phyloP scores from a whole-genome alignment of 2,113 vertebrate genomes.

The Amazona guildingii region DNA sequence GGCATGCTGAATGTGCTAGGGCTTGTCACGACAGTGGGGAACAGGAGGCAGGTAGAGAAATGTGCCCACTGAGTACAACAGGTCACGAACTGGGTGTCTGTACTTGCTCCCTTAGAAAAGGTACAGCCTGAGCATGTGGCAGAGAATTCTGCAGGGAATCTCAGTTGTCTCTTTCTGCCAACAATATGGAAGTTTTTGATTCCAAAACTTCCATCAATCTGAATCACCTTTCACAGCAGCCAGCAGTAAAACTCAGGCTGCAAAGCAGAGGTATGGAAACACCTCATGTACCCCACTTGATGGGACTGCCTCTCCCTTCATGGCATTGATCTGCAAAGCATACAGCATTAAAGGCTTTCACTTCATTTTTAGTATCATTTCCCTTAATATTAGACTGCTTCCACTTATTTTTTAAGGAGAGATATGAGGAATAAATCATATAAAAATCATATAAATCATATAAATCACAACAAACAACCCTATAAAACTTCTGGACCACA shows the following conservation, averaged over 20 bases:
- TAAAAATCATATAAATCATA: neutral
- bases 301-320: neutral
- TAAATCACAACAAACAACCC: neutral
- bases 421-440: neutral
- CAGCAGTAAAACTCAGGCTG: neutral
- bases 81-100: neutral
- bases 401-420: neutral
- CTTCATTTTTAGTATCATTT: neutral
- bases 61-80: neutral
- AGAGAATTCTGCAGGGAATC: neutral
- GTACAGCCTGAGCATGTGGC: neutral
- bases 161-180: neutral
- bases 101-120: neutral
- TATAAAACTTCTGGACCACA: neutral
- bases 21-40: neutral
- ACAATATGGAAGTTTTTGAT: neutral
- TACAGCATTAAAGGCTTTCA: neutral
- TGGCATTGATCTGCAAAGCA: neutral
- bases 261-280: neutral
- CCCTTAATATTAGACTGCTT: neutral
- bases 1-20: accelerated
- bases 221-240: neutral
- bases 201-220: neutral
- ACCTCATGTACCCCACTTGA: accelerated
- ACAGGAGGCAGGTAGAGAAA: neutral